These are phyloP conservation scores for Fukomys damarensis DNA, from an alignment of 2,113 vertebrate species.

Conservation along the genomic window DNA sequence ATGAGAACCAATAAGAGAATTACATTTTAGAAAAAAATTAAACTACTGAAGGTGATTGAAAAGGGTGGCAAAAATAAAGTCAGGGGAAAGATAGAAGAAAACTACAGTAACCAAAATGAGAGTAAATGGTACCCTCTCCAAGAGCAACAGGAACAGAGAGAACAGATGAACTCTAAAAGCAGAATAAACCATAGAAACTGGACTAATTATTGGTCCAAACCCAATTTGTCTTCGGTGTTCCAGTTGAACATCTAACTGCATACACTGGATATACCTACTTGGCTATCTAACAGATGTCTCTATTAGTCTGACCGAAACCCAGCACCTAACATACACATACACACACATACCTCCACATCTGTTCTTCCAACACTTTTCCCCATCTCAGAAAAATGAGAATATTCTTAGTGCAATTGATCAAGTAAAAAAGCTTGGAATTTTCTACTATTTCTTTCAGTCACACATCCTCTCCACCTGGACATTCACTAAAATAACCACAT, in stretches of 20 bases:
- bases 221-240: background rate
- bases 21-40: background rate
- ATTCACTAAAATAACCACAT: background rate
- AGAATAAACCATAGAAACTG: background rate
- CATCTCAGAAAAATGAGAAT: background rate
- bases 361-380: background rate
- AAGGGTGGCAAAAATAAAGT: background rate
- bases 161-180: background rate
- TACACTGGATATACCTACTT: background rate
- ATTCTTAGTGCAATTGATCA: background rate
- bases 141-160: background rate
- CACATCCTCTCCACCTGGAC: background rate
- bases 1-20: background rate
- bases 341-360: background rate
- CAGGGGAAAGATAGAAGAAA: background rate
- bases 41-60: background rate
- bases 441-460: background rate
- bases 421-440: background rate
- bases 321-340: background rate
- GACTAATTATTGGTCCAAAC: background rate
- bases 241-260: background rate
- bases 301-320: background rate
- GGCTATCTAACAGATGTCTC: background rate
- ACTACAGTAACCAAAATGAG: background rate
- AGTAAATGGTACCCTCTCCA: background rate